Base-by-base conservation (phyloP, 1,140 invertebrate species). In the Philaenus spumarius region DNA sequence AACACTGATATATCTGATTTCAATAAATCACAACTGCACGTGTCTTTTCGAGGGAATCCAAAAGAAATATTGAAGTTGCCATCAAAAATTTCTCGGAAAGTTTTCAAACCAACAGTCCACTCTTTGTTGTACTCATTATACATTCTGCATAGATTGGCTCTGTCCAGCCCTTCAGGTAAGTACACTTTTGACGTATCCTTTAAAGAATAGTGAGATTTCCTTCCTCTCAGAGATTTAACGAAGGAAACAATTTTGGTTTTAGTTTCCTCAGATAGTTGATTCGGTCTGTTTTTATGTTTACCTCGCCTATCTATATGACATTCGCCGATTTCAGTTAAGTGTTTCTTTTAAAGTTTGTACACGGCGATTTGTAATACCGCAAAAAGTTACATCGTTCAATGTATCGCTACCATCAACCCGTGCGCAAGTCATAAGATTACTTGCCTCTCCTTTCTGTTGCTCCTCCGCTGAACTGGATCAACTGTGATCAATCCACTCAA, bases 41-140 rank as follows among this genome's bases (percentile, higher is more conserved):
- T 34, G 26, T 22, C 58, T 48, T 55, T 60, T 22, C 58, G 22
- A 15, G 58, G 42, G 46, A 58, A 60, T 22, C 54, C 54, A 39
- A 58, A 60, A 19, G 24, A 43, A 19, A 60, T 46, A 42, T 61
- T 61, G 34, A 59, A 61, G 26, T 61, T 51, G 26, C 45, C 22
- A 26, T 58, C 34, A 59, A 61, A 48, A 17, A 61, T 37, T 51
- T 59, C n/a, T 58, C 30, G 26, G 48, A 42, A 61, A 19, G 37
- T 59, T 43, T 46, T 26, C 39, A 45, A 61, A 43, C 24, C 17
- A 14, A 59, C 43, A 14, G 23, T 17, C 15, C 23, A 17, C 15
- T 48, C 24, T 48, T 17, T 17, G 14, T 48, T 22, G 15, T n/a
- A 22, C 19, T 48, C 46, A 48, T 17, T 22, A 22, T 48, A 48